These are phyloP conservation scores for Imbricaverruca yamaguchii DNA, from an alignment of 2,888 invertebrate species.

Conservation along the genomic window DNA sequence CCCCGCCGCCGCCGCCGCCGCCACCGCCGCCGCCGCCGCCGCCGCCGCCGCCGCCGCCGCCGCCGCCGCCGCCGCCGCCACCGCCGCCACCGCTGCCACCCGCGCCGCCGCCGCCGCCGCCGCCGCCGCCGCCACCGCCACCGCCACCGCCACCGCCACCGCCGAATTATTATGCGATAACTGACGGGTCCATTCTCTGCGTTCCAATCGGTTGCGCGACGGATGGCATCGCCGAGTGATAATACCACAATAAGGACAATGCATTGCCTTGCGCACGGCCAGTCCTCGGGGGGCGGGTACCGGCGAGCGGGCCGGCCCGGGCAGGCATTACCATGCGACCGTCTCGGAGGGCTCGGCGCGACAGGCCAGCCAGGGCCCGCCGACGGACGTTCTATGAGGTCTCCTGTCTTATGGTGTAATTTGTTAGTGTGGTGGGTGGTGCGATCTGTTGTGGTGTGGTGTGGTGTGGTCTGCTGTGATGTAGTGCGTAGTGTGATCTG, in stretches of 20 bases:
- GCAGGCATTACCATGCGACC: too few species aligned
- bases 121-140: neutral
- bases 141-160: neutral
- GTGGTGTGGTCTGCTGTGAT: too few species aligned
- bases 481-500: too few species aligned
- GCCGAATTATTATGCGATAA: neutral
- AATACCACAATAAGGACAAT: conserved; percentile 11
- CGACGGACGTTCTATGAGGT: too few species aligned
- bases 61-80: too few species aligned
- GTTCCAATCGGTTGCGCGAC: neutral
- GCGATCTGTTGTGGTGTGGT: too few species aligned
- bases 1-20: neutral
- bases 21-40: neutral
- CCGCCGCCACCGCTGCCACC: neutral
- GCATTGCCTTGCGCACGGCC: neutral
- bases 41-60: too few species aligned
- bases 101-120: neutral
- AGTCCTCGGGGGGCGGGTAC: neutral
- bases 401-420: too few species aligned
- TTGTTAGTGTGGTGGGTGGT: too few species aligned
- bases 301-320: neutral
- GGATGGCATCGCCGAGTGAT: neutral
- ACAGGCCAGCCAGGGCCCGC: too few species aligned
- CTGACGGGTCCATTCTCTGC: neutral
- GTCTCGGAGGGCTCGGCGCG: too few species aligned